Evolutionary conservation across 1,140 invertebrate genomes (phyloP).

Genomic region (Scaptodrosophila lebanonensis): DNA sequence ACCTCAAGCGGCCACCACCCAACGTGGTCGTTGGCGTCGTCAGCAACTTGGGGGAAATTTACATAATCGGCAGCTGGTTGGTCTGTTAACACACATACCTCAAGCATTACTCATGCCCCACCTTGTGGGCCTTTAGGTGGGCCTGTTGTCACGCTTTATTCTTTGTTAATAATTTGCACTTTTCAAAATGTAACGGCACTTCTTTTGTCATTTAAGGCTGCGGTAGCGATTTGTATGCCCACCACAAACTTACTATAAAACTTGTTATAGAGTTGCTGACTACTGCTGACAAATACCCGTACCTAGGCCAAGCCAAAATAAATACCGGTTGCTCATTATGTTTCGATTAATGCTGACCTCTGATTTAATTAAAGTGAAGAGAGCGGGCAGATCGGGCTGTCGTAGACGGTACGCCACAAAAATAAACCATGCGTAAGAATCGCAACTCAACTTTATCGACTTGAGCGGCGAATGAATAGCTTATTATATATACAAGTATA

Average conservation of each 20-base stretch:
- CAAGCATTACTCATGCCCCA: conserved; percentile 40
- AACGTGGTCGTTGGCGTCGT: conserved; percentile 44
- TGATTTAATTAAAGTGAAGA: conserved; percentile 47
- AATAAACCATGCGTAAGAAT: too few species aligned
- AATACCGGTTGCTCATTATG: conserved; percentile 69
- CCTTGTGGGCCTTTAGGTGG: too few species aligned
- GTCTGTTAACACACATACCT: conserved; percentile 43
- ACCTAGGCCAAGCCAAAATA: conserved; percentile 17
- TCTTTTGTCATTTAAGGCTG: conserved; percentile 52
- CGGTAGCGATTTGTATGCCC: conserved; percentile 3
- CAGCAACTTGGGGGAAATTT: conserved; percentile 50
- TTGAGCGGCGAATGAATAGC: too few species aligned
- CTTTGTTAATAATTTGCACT: conserved; percentile 29
- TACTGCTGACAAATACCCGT: too few species aligned
- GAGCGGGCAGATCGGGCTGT: too few species aligned
- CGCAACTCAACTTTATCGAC: too few species aligned
- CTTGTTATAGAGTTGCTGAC: conserved; percentile 31
- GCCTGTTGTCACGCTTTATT: conserved; percentile 27
- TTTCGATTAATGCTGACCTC: conserved; percentile 45
- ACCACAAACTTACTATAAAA: conserved; percentile 20
- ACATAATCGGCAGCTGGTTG: conserved; percentile 50
- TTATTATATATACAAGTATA: too few species aligned
- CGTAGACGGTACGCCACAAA: too few species aligned
- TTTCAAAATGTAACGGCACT: conserved; percentile 62
- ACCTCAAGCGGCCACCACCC: conserved; percentile 28